These are phyloP conservation scores for Philaethria dido DNA, from an alignment of 2,888 invertebrate species.

Conservation along the genomic window DNA sequence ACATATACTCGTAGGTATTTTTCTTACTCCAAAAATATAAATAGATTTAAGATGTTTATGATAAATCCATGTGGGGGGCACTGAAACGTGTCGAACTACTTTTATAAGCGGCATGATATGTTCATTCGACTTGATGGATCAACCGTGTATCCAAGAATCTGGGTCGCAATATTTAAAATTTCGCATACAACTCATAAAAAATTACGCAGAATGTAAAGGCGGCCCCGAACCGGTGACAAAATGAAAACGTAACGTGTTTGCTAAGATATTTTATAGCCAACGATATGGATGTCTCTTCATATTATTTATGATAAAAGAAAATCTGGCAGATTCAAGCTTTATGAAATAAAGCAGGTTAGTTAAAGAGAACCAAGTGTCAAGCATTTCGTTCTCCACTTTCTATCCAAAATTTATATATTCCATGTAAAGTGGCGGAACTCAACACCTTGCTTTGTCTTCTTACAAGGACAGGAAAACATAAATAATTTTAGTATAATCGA, in stretches of 20 bases:
- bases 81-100: slow-evolving; percentile 1
- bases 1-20: background rate
- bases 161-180: slow-evolving; percentile 43
- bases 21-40: background rate
- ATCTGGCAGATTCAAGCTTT: background rate
- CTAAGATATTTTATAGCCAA: slow-evolving; percentile 46
- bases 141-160: slow-evolving; percentile 37
- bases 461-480: too few species aligned
- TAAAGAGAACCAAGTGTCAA: too few species aligned
- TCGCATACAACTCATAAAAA: slow-evolving; percentile 38
- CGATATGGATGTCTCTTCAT: slow-evolving; percentile 37
- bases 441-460: too few species aligned
- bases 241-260: slow-evolving; percentile 46
- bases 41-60: slow-evolving; percentile 1
- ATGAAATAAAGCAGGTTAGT: too few species aligned
- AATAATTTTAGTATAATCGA: too few species aligned
- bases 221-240: slow-evolving; percentile 39
- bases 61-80: background rate
- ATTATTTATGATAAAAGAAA: slow-evolving; percentile 6
- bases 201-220: slow-evolving; percentile 45
- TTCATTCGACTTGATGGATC: slow-evolving; percentile 19
- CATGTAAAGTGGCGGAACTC: too few species aligned
- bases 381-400: too few species aligned
- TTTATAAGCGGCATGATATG: background rate
- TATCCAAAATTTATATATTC: too few species aligned